phyloP scores from a whole-genome alignment of 2,113 vertebrate species.

The Osmerus mordax region DNA sequence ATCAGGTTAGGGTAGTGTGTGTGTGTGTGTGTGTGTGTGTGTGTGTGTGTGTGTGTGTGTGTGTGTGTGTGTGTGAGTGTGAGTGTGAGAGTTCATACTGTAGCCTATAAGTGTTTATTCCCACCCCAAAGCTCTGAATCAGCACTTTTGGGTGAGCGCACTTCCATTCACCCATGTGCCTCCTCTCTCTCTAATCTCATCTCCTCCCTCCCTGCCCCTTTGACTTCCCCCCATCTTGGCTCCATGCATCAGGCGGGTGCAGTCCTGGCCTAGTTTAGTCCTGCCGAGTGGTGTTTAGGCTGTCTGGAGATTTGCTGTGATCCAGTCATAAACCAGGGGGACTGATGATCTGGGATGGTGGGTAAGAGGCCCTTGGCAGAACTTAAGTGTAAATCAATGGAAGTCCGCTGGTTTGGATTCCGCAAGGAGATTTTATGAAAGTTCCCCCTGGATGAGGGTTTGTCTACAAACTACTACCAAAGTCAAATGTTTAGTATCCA shows the following conservation, averaged over 20 bases:
- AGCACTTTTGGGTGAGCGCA: background rate
- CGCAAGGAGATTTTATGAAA: background rate
- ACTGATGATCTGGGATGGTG: background rate
- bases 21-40: slow-evolving; percentile 4
- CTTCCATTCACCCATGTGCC: background rate
- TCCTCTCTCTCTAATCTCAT: background rate
- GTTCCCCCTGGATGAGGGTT: background rate
- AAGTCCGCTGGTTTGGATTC: background rate
- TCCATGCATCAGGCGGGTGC: background rate
- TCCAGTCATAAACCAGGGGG: background rate
- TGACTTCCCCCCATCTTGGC: background rate
- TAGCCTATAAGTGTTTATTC: background rate
- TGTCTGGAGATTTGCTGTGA: background rate
- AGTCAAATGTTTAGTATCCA: no score
- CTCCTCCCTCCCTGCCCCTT: background rate
- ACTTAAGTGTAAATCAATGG: background rate
- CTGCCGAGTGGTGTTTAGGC: background rate
- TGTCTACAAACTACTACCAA: no score
- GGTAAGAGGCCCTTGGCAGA: background rate
- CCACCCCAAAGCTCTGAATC: background rate
- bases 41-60: background rate
- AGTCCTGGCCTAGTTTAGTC: background rate
- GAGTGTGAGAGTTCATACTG: background rate
- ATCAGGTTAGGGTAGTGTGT: background rate
- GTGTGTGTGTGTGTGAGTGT: slow-evolving; percentile 2